Conservation (phyloP, 2,113 vertebrate species). For the Spheniscus mendiculus region DNA sequence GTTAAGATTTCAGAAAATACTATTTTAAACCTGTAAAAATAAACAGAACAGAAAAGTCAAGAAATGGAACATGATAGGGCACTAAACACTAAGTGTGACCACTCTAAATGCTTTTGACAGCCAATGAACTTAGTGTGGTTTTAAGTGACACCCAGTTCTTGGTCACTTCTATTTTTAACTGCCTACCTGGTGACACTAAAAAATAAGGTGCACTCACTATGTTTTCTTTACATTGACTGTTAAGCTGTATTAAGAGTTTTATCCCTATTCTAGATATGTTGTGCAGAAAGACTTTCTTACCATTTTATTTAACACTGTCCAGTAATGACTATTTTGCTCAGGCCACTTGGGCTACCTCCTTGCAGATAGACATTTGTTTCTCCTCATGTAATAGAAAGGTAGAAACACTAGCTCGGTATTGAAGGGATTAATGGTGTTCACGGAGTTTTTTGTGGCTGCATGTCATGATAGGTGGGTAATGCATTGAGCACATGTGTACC, state of each 20-base stretch:
- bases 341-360: background rate
- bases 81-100: background rate
- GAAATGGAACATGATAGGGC: background rate
- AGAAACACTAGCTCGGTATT: background rate
- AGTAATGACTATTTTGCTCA: background rate
- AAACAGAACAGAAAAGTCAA: background rate
- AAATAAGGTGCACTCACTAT: background rate
- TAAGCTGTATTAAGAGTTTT: background rate
- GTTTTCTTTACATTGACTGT: background rate
- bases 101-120: background rate
- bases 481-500: accelerated
- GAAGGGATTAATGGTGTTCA: background rate
- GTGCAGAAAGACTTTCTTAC: background rate
- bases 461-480: background rate
- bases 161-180: background rate
- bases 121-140: background rate
- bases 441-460: background rate
- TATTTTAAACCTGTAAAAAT: background rate
- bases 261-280: background rate
- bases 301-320: background rate
- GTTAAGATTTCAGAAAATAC: background rate
- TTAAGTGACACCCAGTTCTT: background rate
- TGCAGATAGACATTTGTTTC: background rate
- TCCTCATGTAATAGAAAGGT: background rate
- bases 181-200: background rate